phyloP scores from a whole-genome alignment of 2,797 vertebrate species.

The Pangasius macronema region DNA sequence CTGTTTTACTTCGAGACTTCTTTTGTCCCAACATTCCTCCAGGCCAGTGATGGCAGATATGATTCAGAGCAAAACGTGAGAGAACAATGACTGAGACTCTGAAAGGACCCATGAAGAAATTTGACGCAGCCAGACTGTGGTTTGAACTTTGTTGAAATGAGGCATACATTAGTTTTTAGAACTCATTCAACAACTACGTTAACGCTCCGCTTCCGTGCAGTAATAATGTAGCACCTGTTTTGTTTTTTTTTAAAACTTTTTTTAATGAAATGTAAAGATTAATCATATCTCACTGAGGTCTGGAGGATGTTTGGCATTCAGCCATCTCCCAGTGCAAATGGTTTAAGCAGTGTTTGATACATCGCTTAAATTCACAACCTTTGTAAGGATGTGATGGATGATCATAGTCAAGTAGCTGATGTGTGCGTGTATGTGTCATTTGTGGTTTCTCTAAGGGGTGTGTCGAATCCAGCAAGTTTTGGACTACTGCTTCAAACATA shows the following conservation, averaged over 20 bases:
- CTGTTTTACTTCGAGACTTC: constrained; percentile 68
- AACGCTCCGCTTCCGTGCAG: constrained; percentile 64
- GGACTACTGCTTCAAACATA: constrained; percentile 66
- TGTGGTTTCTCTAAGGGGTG: constrained; percentile 53
- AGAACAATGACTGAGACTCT: constrained; percentile 1
- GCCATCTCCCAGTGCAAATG: constrained; percentile 10
- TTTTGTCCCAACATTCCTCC: constrained; percentile 66
- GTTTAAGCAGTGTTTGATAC: constrained; percentile 23
- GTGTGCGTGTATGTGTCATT: constrained; percentile 42
- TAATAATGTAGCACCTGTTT: constrained; percentile 57
- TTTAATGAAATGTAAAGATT: constrained; percentile 21
- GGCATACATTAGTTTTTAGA: constrained; percentile 83
- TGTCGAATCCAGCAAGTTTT: constrained; percentile 65
- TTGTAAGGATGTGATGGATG: background rate
- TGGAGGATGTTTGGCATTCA: constrained; percentile 61
- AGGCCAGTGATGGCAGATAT: constrained; percentile 74
- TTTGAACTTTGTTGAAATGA: constrained; percentile 72
- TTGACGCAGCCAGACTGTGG: constrained; percentile 63
- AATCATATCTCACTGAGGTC: constrained; percentile 73
- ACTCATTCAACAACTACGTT: constrained; percentile 74
- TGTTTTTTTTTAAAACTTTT: background rate
- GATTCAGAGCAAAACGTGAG: constrained; percentile 15
- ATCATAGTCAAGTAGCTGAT: constrained; percentile 24
- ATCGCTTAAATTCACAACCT: background rate
- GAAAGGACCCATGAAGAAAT: constrained; percentile 52